Evolutionary conservation across 2,797 vertebrate species (phyloP).

Genomic region (Myotis planiceps): DNA sequence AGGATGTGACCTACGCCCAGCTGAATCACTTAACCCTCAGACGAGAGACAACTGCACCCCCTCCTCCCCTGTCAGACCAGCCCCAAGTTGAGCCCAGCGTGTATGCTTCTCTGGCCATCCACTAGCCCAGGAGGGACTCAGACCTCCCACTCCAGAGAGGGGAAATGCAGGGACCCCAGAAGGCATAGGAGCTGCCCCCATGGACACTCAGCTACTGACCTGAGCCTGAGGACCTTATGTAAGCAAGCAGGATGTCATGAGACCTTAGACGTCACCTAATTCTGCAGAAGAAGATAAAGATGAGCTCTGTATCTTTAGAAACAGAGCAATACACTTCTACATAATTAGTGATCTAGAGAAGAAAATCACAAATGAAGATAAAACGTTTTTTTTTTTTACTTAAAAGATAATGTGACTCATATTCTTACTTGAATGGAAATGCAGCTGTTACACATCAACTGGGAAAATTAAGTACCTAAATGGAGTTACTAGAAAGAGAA

Average conservation of each 20-base stretch:
- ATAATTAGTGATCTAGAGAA: neutral
- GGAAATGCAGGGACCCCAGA: neutral
- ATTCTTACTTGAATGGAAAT: neutral
- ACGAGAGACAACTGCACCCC: rapidly evolving
- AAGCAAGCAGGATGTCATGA: neutral
- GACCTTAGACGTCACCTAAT: neutral
- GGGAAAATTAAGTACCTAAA: neutral
- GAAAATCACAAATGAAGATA: neutral
- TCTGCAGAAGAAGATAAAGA: neutral
- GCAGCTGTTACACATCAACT: neutral
- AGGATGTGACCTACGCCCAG: neutral
- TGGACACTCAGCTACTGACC: neutral
- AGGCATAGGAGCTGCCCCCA: neutral
- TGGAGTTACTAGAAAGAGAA: neutral
- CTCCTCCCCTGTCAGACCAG: neutral
- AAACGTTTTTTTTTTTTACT: neutral
- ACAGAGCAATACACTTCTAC: neutral
- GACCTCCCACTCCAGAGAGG: neutral
- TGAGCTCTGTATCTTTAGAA: neutral
- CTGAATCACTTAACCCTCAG: neutral
- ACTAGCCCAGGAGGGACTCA: neutral
- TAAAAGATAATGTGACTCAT: neutral
- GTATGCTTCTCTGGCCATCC: neutral
- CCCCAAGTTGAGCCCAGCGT: neutral
- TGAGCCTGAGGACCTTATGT: neutral